Conservation (phyloP, 2,113 vertebrate species). For the Neolamprologus sp. region DNA sequence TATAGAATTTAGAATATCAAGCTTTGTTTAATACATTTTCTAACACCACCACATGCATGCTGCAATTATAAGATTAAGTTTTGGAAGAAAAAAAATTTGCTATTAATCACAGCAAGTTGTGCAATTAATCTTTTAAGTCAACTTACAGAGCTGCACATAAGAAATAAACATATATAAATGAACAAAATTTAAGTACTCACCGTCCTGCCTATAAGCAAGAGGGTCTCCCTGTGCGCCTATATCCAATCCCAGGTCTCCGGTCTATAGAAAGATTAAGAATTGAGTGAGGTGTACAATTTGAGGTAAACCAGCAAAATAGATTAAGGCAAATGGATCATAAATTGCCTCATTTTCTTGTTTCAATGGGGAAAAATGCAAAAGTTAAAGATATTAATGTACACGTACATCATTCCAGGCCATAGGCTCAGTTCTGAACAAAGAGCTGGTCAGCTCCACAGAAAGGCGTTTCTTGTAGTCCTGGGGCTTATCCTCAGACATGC, state of each 20-base stretch:
- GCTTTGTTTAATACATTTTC: not conserved
- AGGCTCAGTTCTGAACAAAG: conserved; percentile 94
- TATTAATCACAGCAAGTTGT: not conserved
- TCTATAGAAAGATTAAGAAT: conserved; percentile 59
- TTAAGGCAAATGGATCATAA: not conserved
- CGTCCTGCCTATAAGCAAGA: conserved; percentile 91
- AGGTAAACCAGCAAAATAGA: not conserved
- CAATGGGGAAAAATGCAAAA: not conserved
- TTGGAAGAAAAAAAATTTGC: not conserved
- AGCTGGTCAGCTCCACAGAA: conserved; percentile 94
- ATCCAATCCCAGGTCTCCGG: conserved; percentile 91
- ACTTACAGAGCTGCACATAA: not conserved
- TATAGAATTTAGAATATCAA: not conserved
- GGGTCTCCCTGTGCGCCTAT: conserved; percentile 92
- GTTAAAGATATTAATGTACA: not conserved
- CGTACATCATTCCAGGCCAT: conserved; percentile 97
- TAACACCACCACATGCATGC: not conserved
- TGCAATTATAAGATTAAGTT: not conserved
- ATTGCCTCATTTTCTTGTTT: not conserved
- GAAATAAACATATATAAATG: not conserved
- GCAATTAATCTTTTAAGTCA: not conserved
- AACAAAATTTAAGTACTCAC: conserved; percentile 59
- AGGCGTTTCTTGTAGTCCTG: conserved; percentile 98
- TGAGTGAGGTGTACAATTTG: not conserved
- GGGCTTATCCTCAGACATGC: conserved; percentile 98